phyloP scores from a whole-genome alignment of 1,140 invertebrate genomes.

The Achroia grisella region DNA sequence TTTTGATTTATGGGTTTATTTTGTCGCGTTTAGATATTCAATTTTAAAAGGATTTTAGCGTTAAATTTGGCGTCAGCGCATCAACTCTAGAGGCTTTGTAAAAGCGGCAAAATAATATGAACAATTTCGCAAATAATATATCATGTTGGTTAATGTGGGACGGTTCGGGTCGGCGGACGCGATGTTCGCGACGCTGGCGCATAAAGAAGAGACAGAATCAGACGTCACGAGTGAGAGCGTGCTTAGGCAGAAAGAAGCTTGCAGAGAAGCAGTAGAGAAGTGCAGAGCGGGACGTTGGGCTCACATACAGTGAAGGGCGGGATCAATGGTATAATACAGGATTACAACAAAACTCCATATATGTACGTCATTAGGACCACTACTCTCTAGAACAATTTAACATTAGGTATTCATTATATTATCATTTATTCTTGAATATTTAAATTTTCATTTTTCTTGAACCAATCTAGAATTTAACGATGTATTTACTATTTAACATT shows the following conservation, averaged over 20 bases:
- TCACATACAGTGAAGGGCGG: conserved; percentile 63
- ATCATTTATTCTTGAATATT: not conserved
- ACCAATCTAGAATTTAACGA: too few relatives aligned
- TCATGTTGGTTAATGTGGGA: conserved; percentile 39
- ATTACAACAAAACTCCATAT: conserved; percentile 64
- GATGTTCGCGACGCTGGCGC: conserved; percentile 46
- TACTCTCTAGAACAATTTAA: conserved; percentile 56
- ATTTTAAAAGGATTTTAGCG: not conserved
- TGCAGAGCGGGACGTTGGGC: conserved; percentile 70
- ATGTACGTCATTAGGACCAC: conserved; percentile 49
- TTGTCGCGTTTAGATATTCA: too few relatives aligned
- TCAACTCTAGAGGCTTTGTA: conserved; percentile 50
- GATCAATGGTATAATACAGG: conserved; percentile 64
- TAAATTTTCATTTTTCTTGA: too few relatives aligned
- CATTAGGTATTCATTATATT: conserved; percentile 30
- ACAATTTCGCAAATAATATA: conserved; percentile 58
- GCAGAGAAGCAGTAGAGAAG: conserved; percentile 73
- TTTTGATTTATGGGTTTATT: too few relatives aligned
- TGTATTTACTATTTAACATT: too few relatives aligned
- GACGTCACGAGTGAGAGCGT: conserved; percentile 62
- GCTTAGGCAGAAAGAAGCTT: conserved; percentile 72
- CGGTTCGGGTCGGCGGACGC: conserved; percentile 44
- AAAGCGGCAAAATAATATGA: conserved; percentile 61
- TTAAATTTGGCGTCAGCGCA: conserved; percentile 36
- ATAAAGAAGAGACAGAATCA: conserved; percentile 43